Base-by-base conservation (phyloP, 2,888 invertebrate genomes). In the Sesia apiformis region DNA sequence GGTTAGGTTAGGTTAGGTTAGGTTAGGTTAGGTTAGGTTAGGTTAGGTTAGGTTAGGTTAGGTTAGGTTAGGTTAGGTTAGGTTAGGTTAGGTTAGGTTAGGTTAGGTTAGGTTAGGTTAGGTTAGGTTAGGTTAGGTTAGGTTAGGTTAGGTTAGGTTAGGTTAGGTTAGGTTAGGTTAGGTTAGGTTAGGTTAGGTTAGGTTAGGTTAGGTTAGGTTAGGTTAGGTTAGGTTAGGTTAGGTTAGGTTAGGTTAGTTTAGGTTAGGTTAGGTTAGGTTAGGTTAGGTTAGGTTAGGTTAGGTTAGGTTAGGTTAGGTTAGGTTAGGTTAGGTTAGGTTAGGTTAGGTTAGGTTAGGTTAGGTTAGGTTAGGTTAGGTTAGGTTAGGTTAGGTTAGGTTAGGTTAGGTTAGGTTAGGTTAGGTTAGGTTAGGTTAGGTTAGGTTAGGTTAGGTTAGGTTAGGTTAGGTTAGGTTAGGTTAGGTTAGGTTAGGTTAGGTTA, bases 1-100 rank as follows among this genome's bases (percentile, higher is more conserved):
- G 62, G 64, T 64, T 63, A 59, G 61, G 58, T 65, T 57, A 57
- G 62, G 60, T 63, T 64, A 58, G 61, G 61, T 60, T 60, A 57
- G 59, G 60, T 58, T 61, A 54, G 60, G 62, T 60, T 64, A 60
- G 58, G 65, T 58, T 57, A 57, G 58, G 60, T 60, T 64, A 58
- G 60, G 60, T 60, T 62, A 58, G 60, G 60, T 60, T 59, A 57
- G 62, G 61, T 63, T 57, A 54, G 60, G 61, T 60, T 60, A 57
- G 60, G 58, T 61, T 58, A 58, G 54, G 58, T 57, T 56, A 54
- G 58, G 56, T 58, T 56, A 56, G 56, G 56, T 56, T 56, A 56
- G 56, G 58, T 56, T 58, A 53, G 58, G 57, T 59, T 57, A 52
- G 59, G 61, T 61, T 60, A 56, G 60, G 63, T 63, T 60, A 55